Conservation (phyloP, 53 echinoderm and acorn worm species). For the Zoroaster sp. region DNA sequence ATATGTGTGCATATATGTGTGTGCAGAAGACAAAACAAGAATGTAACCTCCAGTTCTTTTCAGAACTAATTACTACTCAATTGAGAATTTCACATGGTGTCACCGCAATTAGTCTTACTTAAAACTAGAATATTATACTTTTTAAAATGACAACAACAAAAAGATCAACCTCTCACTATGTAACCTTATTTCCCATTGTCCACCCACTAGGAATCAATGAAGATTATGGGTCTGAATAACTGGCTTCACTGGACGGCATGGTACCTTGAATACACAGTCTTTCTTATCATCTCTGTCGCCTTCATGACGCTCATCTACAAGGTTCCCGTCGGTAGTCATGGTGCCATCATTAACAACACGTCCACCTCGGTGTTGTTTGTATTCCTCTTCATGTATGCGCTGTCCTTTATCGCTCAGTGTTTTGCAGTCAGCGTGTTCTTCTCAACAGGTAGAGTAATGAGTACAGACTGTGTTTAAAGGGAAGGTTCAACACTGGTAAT, state of each 20-base stretch:
- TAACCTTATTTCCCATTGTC: not conserved
- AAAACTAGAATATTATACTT: too few species aligned
- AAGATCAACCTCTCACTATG: too few species aligned
- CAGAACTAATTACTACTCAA: too few species aligned
- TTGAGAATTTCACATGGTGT: too few species aligned
- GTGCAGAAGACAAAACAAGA: too few species aligned
- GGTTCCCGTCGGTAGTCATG: conserved; percentile 67
- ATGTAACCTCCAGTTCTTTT: too few species aligned
- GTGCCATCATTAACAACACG: conserved; percentile 81
- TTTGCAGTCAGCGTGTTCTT: conserved; percentile 92
- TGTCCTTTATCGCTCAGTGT: conserved; percentile 79
- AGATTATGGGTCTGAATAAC: conserved; percentile 96
- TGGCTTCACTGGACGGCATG: conserved; percentile 99
- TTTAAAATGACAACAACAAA: too few species aligned
- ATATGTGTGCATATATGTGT: too few species aligned
- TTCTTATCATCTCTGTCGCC: conserved; percentile 80
- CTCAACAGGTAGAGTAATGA: conserved; percentile 93
- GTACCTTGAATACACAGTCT: conserved; percentile 82
- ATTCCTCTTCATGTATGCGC: conserved; percentile 82
- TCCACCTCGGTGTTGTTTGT: conserved; percentile 72
- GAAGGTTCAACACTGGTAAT: too few species aligned
- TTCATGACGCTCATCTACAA: conserved; percentile 89
- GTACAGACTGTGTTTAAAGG: too few species aligned
- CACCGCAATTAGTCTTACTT: too few species aligned
- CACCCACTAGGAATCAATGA: conserved; percentile 89